These are phyloP conservation scores for Zeuzera pyrina DNA, from an alignment of 2,888 invertebrate genomes.

Conservation along the genomic window DNA sequence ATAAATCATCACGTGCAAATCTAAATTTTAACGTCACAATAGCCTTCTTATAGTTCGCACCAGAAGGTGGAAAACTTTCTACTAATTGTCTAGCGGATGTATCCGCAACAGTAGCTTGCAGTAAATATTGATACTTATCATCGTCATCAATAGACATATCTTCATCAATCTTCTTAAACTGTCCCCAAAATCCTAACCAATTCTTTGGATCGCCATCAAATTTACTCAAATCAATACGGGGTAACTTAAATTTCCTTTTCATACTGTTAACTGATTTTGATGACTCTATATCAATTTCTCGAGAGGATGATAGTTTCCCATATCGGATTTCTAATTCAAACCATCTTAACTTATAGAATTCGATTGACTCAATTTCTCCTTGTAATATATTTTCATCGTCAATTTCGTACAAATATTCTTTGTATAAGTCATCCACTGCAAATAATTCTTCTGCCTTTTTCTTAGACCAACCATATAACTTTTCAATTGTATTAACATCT, in stretches of 20 bases:
- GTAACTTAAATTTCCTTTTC: background rate
- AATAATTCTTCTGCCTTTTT: too few relatives aligned
- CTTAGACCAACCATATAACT: too few relatives aligned
- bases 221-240: constrained; percentile 1
- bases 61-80: constrained; percentile 4
- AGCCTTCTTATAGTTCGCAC: constrained; percentile 1
- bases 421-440: too few relatives aligned
- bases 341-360: too few relatives aligned
- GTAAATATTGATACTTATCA: constrained; percentile 4
- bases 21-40: constrained; percentile 1
- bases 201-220: constrained; percentile 4
- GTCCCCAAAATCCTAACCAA: constrained; percentile 5
- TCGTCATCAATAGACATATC: background rate
- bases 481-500: too few relatives aligned
- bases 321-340: too few relatives aligned
- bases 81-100: background rate
- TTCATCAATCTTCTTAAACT: constrained; percentile 4
- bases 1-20: constrained; percentile 3
- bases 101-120: constrained; percentile 1
- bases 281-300: too few relatives aligned
- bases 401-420: too few relatives aligned
- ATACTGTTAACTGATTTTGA: too few relatives aligned
- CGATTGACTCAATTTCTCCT: too few relatives aligned
- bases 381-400: too few relatives aligned
- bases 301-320: too few relatives aligned